Evolutionary conservation across 2,888 invertebrate genomes (phyloP).

Genomic region (Ariolimax columbianus): DNA sequence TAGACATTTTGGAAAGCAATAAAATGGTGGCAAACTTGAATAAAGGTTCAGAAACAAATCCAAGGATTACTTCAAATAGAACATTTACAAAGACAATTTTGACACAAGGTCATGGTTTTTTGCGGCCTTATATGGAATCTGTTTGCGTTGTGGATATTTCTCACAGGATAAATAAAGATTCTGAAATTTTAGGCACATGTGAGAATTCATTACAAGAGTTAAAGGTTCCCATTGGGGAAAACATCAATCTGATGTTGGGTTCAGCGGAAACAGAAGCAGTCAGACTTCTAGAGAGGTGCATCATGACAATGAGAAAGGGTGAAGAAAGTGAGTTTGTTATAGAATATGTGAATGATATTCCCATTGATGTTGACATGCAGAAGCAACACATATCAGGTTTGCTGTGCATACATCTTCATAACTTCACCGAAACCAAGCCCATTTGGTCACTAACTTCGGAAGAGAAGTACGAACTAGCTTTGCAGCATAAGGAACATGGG

Average conservation of each 20-base stretch:
- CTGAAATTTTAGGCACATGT: conserved; percentile 39
- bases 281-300: conserved; percentile 68
- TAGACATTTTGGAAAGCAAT: not conserved
- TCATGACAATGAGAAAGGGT: conserved; percentile 65
- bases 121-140: conserved; percentile 42
- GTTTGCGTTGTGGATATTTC: conserved; percentile 29
- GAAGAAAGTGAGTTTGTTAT: conserved; percentile 58
- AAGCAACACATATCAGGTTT: not conserved
- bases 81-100: conserved; percentile 47
- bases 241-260: conserved; percentile 58
- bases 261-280: conserved; percentile 71
- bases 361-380: not conserved
- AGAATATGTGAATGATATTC: not conserved
- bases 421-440: conserved; percentile 49
- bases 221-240: conserved; percentile 51
- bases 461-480: conserved; percentile 60
- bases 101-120: conserved; percentile 46
- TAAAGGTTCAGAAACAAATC: too few species aligned
- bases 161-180: conserved; percentile 49
- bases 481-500: conserved; percentile 73
- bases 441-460: conserved; percentile 56
- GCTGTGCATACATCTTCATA: conserved; percentile 38
- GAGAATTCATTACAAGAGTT: not conserved
- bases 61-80: not conserved
- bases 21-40: not conserved